Evolutionary conservation across 2,888 invertebrate species (phyloP).

Genomic region (Tiliacea aurago): DNA sequence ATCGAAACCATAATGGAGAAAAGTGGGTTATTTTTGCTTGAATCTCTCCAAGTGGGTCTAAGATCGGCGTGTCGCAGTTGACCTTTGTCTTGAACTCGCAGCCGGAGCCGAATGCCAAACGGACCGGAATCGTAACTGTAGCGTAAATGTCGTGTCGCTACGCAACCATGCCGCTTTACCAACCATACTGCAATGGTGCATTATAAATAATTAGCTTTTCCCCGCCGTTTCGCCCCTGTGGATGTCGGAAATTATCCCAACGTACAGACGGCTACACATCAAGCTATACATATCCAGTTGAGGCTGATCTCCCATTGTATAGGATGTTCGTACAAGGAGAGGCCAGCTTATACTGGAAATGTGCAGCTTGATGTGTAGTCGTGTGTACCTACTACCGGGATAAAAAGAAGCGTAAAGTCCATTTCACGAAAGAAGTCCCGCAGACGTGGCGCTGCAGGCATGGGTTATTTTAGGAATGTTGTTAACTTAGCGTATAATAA

Average conservation of each 20-base stretch:
- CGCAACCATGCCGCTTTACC: constrained; percentile 29
- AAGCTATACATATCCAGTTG: no score
- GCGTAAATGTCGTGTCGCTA: constrained; percentile 48
- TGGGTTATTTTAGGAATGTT: no score
- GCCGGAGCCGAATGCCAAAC: constrained; percentile 55
- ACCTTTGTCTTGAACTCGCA: constrained; percentile 62
- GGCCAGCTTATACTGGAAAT: no score
- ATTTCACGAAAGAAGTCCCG: no score
- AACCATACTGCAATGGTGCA: constrained; percentile 9
- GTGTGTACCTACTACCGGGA: no score
- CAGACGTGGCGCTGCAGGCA: no score
- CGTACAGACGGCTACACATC: no score
- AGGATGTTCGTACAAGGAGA: no score
- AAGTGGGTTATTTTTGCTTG: constrained; percentile 18
- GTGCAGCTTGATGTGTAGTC: no score
- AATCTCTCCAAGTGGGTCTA: constrained; percentile 55
- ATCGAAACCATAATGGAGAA: background rate
- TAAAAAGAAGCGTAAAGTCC: background rate
- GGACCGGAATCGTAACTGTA: constrained; percentile 62
- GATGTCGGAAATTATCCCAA: background rate
- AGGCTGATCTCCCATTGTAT: no score
- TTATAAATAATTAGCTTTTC: constrained; percentile 3
- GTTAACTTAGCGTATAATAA: no score
- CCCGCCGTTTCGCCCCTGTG: no score
- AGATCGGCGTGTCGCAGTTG: constrained; percentile 38